Evolutionary conservation across 2,888 invertebrate genomes (phyloP).

Genomic region (Cyrtodaria siliqua): DNA sequence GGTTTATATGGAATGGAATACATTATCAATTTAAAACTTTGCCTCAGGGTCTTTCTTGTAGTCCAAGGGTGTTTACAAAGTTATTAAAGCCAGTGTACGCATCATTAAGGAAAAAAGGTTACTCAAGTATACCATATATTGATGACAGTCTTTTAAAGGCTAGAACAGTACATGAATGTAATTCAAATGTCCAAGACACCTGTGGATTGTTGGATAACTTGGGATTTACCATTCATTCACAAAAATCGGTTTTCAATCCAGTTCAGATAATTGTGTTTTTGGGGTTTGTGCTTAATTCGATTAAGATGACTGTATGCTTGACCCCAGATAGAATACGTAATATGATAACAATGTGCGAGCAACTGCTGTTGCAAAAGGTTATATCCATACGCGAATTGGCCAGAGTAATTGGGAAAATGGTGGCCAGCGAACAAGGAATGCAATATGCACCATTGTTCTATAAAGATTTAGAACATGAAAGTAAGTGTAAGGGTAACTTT

Average conservation of each 20-base stretch:
- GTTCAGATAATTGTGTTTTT: not conserved
- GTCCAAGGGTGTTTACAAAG: slow-evolving; percentile 8
- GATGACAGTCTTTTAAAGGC: no score
- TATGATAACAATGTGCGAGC: not conserved
- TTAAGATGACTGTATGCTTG: slow-evolving; percentile 4
- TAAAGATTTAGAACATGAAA: no score
- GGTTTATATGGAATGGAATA: slow-evolving; percentile 12
- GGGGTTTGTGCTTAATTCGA: slow-evolving; percentile 2
- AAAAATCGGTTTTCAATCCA: not conserved
- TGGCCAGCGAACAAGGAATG: no score
- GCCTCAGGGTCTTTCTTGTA: not conserved
- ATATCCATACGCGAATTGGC: no score
- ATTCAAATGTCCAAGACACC: not conserved
- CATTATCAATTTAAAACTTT: slow-evolving; percentile 9
- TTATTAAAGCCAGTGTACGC: slow-evolving; percentile 3
- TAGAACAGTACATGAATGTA: no score
- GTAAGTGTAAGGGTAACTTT: no score
- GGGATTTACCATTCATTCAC: slow-evolving; percentile 5
- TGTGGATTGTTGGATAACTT: not conserved
- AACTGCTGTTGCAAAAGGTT: not conserved
- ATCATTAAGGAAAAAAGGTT: not conserved
- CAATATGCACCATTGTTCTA: no score
- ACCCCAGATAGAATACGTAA: not conserved
- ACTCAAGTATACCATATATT: slow-evolving; percentile 1
- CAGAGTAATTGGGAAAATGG: no score